Evolutionary conservation across 2,888 invertebrate genomes (phyloP).

Genomic region (Colostygia pectinataria): DNA sequence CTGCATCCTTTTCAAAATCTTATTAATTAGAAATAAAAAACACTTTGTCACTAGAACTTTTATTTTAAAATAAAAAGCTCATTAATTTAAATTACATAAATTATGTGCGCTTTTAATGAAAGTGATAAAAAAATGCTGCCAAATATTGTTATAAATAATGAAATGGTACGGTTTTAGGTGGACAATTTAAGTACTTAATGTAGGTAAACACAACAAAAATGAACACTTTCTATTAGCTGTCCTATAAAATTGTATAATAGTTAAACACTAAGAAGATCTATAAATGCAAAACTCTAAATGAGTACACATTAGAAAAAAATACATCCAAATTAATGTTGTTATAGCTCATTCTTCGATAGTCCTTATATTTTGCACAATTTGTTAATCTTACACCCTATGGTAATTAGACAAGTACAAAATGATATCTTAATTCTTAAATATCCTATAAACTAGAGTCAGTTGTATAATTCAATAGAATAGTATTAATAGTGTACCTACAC

Average conservation of each 20-base stretch:
- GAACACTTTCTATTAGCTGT: slow-evolving; percentile 46
- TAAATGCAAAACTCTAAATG: slow-evolving; percentile 80
- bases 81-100: slow-evolving; percentile 77
- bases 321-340: slow-evolving; percentile 73
- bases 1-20: too few relatives aligned
- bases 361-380: slow-evolving; percentile 75
- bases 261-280: slow-evolving; percentile 75
- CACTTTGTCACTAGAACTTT: slow-evolving; percentile 67
- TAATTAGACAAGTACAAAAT: slow-evolving; percentile 83
- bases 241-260: slow-evolving; percentile 70
- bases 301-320: slow-evolving; percentile 79
- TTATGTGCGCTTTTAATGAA: slow-evolving; percentile 75
- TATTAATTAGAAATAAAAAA: slow-evolving; percentile 16
- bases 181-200: slow-evolving; percentile 73
- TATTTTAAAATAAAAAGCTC: slow-evolving; percentile 77
- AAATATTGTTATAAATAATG: slow-evolving; percentile 57
- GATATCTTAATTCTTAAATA: slow-evolving; percentile 78
- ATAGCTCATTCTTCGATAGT: slow-evolving; percentile 76
- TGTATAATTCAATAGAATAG: slow-evolving; percentile 73
- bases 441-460: slow-evolving; percentile 77
- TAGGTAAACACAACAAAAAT: slow-evolving; percentile 48
- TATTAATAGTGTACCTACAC: slow-evolving; percentile 58
- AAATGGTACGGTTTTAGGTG: slow-evolving; percentile 65
- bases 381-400: slow-evolving; percentile 78
- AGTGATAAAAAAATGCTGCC: slow-evolving; percentile 57